Base-by-base conservation (phyloP, 2,888 invertebrate species). In the Corythucha ciliata region DNA sequence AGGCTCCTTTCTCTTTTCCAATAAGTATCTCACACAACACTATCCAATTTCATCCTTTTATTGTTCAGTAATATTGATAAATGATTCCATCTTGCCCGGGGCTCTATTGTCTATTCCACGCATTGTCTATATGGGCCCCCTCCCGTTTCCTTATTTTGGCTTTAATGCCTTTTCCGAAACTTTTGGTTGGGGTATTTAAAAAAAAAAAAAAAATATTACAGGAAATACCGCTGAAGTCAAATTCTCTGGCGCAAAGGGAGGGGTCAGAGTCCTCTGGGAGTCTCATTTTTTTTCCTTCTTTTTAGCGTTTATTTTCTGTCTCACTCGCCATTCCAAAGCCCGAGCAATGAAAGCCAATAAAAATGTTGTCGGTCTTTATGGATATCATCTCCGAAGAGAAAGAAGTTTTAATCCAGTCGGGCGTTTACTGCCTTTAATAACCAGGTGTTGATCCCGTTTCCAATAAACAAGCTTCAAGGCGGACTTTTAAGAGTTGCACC, bases 321-420 rank as follows among this genome's bases (percentile, higher is more conserved):
- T n/a, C n/a, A n/a, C n/a, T n/a, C n/a, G n/a, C n/a, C n/a, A n/a
- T n/a, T n/a, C n/a, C n/a, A n/a, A n/a, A n/a, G n/a, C n/a, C n/a
- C n/a, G n/a, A n/a, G n/a, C n/a, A n/a, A n/a, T 7, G 33, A 33
- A 33, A 33, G 33, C 18, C 50, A 39, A 50, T 50, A 50, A 50
- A 50, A 50, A 50, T 50, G 50, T 50, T 50, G 32, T 34, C 44
- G 50, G 42, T 50, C 50, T 50, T 50, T 50, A 50, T 50, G 50
- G 50, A 42, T 42, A 50, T 50, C 42, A 42, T 37, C 44, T 36
- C 22, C 36, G 44, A 44, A 36, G 34, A 29, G 39, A n/a, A n/a
- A n/a, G 50, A 27, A 36, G 26, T 24, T 44, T 44, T 42, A 44
- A 50, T 50, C 50, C 50, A 50, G 42, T 44, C 44, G 42, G 40